These are phyloP conservation scores for Anoplolepis gracilipes DNA, from an alignment of 1,140 invertebrate genomes.

Conservation along the genomic window DNA sequence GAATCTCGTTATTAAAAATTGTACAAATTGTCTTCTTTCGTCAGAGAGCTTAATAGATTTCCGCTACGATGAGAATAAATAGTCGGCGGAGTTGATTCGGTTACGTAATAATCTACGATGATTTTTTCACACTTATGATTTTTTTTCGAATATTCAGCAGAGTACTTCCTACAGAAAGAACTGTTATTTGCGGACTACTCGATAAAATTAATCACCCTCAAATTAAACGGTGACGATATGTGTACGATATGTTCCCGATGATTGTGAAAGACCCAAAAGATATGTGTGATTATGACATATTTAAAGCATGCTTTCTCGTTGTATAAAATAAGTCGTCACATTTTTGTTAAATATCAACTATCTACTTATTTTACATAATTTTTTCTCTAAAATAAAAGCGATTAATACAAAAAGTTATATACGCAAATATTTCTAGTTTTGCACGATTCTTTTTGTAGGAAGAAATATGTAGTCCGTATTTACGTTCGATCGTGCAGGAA, in stretches of 20 bases:
- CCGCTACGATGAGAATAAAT: slow-evolving; percentile 63
- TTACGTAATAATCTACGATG: slow-evolving; percentile 48
- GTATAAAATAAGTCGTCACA: slow-evolving; percentile 7
- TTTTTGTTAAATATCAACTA: slow-evolving; percentile 8
- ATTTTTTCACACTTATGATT: slow-evolving; percentile 51
- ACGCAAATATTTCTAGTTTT: slow-evolving; percentile 10
- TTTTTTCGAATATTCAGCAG: neutral
- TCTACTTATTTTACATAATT: neutral
- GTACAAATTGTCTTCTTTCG: slow-evolving; percentile 69
- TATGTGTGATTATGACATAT: slow-evolving; percentile 28
- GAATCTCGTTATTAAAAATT: slow-evolving; percentile 72
- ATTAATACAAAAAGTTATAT: slow-evolving; percentile 6
- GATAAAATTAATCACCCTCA: neutral
- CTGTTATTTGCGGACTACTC: neutral
- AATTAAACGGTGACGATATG: slow-evolving; percentile 18
- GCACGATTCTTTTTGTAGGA: slow-evolving; percentile 66
- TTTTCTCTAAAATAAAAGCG: neutral
- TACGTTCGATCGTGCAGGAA: slow-evolving; percentile 64
- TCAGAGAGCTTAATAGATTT: slow-evolving; percentile 41
- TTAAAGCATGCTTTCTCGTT: neutral
- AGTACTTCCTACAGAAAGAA: slow-evolving; percentile 69
- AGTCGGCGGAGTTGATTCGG: slow-evolving; percentile 58
- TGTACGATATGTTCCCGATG: slow-evolving; percentile 36
- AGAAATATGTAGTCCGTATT: slow-evolving; percentile 23
- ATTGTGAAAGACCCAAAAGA: slow-evolving; percentile 14